Conservation (phyloP, 1,140 invertebrate genomes). For the Euura saliciscinereae region DNA sequence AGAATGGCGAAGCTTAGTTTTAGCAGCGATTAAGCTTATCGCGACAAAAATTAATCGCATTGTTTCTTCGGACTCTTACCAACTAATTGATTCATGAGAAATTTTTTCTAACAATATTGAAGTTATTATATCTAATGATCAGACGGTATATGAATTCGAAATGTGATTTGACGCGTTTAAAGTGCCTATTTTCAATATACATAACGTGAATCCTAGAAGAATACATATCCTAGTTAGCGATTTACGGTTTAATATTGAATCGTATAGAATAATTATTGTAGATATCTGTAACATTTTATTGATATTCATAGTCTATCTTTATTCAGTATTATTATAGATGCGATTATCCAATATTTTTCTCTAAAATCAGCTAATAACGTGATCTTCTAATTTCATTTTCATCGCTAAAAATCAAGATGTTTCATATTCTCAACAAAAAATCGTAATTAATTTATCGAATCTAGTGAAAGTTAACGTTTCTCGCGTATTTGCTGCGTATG, state of each 20-base stretch:
- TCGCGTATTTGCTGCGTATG: not conserved
- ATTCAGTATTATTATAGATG: slow-evolving; percentile 5
- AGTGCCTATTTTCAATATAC: not conserved
- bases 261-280: not conserved
- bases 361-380: no score
- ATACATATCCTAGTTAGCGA: slow-evolving; percentile 5
- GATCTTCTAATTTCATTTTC: no score
- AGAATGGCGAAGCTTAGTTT: not conserved
- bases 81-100: not conserved
- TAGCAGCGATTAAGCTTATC: not conserved
- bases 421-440: not conserved
- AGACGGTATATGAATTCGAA: not conserved
- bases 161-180: not conserved
- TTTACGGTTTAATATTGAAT: not conserved
- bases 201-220: not conserved
- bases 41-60: not conserved
- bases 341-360: not conserved
- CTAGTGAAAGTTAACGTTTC: not conserved
- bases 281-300: not conserved
- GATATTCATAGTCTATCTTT: not conserved
- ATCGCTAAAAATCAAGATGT: not conserved
- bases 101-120: not conserved
- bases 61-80: not conserved
- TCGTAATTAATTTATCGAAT: not conserved
- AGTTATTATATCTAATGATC: not conserved